Evolutionary conservation across 1,140 invertebrate species (phyloP).

Genomic region (Microvelia longipes): DNA sequence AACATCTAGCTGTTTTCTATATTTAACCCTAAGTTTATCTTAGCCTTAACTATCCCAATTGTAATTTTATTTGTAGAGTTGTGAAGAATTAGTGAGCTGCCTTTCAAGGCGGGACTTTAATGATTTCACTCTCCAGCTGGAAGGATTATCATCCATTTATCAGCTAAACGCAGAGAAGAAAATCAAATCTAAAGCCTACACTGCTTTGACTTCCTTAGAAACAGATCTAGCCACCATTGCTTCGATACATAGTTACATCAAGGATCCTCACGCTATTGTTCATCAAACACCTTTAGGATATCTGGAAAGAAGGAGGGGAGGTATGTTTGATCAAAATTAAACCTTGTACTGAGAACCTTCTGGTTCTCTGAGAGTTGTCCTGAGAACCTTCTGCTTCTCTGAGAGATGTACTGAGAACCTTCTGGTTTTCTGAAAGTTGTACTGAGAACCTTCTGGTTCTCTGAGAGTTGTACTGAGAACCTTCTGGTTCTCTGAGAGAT

Average conservation of each 20-base stretch:
- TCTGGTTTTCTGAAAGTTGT: too few species aligned
- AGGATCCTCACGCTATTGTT: slow-evolving; percentile 72
- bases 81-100: slow-evolving; percentile 69
- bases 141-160: slow-evolving; percentile 81
- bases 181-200: slow-evolving; percentile 82
- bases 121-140: slow-evolving; percentile 82
- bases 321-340: too few species aligned
- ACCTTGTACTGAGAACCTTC: too few species aligned
- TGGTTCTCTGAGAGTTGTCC: too few species aligned
- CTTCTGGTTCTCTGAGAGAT: too few species aligned
- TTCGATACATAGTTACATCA: slow-evolving; percentile 61
- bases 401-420: too few species aligned
- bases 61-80: slow-evolving; percentile 62
- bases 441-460: too few species aligned
- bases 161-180: slow-evolving; percentile 88
- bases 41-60: too few species aligned
- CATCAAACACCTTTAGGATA: slow-evolving; percentile 79
- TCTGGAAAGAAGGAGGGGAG: slow-evolving; percentile 56
- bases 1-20: too few species aligned
- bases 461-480: too few species aligned
- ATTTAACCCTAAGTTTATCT: too few species aligned
- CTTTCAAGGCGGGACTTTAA: slow-evolving; percentile 67
- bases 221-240: slow-evolving; percentile 72
- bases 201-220: slow-evolving; percentile 80
- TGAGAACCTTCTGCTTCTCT: too few species aligned